Conservation (phyloP, 2,797 vertebrate species). For the Hippopotamyrus pictus region DNA sequence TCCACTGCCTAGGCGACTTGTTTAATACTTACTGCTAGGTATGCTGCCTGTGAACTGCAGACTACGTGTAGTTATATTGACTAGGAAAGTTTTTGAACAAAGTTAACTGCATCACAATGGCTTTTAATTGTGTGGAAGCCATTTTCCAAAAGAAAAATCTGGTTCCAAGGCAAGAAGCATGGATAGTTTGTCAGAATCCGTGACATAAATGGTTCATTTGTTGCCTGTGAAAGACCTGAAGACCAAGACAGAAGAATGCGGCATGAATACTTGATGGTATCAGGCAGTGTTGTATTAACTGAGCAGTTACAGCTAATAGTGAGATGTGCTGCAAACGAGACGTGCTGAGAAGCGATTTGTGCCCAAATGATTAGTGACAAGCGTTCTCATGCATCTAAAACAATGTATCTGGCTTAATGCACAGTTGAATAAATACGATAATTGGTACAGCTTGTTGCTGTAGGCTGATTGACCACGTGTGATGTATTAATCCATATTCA, state of each 20-base stretch:
- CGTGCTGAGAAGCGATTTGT: not conserved
- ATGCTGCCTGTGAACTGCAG: not conserved
- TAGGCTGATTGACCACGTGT: not conserved
- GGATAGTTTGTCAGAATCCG: not conserved
- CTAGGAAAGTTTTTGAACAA: not conserved
- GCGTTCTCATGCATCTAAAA: not conserved
- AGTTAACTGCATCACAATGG: not conserved
- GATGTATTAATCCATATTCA: conserved; percentile 11
- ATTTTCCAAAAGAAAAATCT: not conserved
- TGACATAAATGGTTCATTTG: not conserved
- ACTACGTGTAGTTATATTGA: not conserved
- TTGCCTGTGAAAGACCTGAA: not conserved
- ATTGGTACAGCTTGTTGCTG: not conserved
- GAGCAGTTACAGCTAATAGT: not conserved
- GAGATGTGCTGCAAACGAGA: not conserved
- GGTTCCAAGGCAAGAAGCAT: not conserved
- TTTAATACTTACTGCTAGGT: not conserved
- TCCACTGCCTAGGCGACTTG: not conserved
- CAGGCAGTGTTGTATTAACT: not conserved
- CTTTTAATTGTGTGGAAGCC: not conserved
- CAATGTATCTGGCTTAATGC: not conserved
- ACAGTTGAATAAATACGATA: not conserved
- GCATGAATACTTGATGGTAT: not conserved
- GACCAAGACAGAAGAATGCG: not conserved
- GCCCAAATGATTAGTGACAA: not conserved